Evolutionary conservation across 2,888 invertebrate genomes (phyloP).

Genomic region (Lycocerus yunnanus): DNA sequence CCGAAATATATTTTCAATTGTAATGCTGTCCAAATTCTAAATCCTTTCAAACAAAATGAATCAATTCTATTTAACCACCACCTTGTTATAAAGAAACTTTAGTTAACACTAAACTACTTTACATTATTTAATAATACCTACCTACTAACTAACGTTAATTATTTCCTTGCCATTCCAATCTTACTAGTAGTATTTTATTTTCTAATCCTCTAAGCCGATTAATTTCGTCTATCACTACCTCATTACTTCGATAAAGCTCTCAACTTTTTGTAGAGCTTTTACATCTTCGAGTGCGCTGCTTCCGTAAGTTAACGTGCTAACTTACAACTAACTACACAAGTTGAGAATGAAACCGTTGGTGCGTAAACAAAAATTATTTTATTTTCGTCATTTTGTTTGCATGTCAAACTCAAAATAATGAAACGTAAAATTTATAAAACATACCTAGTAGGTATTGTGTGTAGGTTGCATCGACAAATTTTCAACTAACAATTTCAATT

Average conservation of each 20-base stretch:
- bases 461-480: neutral
- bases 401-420: neutral
- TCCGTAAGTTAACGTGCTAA: too few species aligned
- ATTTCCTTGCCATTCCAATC: neutral
- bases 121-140: neutral
- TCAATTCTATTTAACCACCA: neutral
- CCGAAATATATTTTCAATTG: slow-evolving; percentile 21
- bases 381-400: too few species aligned
- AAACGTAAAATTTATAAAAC: neutral
- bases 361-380: neutral
- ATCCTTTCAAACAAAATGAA: slow-evolving; percentile 1
- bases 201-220: neutral
- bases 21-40: slow-evolving; percentile 1
- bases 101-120: neutral
- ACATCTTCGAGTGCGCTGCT: too few species aligned
- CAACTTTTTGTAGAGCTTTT: neutral
- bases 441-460: neutral
- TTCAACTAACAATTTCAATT: slow-evolving; percentile 21
- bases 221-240: neutral
- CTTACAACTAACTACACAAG: too few species aligned
- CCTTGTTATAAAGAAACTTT: neutral
- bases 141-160: neutral
- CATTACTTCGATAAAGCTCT: neutral
- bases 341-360: neutral
- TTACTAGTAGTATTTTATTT: neutral